phyloP scores from a whole-genome alignment of 1,140 invertebrate species.

The Aphelenchoides avenae region DNA sequence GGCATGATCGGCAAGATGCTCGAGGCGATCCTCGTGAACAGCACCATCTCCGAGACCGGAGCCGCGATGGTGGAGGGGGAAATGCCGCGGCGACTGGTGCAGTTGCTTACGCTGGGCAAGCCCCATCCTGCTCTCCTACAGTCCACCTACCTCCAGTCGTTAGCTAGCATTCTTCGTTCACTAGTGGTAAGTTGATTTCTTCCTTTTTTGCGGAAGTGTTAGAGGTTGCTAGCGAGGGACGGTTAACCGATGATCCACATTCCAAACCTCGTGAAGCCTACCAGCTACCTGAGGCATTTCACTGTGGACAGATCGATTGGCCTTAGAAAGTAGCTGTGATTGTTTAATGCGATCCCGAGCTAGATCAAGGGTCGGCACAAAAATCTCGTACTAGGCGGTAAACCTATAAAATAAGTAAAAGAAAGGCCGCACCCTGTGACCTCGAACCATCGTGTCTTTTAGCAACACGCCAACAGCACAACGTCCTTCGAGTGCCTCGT shows the following conservation, averaged over 20 bases:
- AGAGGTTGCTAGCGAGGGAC: conserved; percentile 1
- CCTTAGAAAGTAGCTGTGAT: not conserved
- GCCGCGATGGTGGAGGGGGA: conserved; percentile 18
- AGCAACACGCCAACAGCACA: no score
- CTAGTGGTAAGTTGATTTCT: conserved; percentile 29
- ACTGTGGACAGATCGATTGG: no score
- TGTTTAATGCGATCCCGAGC: not conserved
- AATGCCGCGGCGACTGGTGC: conserved; percentile 18
- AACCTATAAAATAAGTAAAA: no score
- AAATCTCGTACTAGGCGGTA: no score
- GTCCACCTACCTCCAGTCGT: conserved; percentile 31
- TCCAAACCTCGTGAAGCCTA: conserved; percentile 9
- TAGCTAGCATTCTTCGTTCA: conserved; percentile 37
- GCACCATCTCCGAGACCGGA: conserved; percentile 35
- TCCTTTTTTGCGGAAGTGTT: not conserved
- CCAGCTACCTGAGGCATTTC: conserved; percentile 1
- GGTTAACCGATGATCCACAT: no score
- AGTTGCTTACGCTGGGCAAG: conserved; percentile 19
- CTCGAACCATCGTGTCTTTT: no score
- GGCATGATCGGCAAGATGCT: conserved; percentile 26
- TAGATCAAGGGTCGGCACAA: not conserved
- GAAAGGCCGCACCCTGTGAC: no score
- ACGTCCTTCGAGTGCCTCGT: no score
- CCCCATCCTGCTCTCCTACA: conserved; percentile 22
- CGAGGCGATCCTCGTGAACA: conserved; percentile 33